Evolutionary conservation across 2,113 vertebrate species (phyloP).

Genomic region (Sapajus apella): DNA sequence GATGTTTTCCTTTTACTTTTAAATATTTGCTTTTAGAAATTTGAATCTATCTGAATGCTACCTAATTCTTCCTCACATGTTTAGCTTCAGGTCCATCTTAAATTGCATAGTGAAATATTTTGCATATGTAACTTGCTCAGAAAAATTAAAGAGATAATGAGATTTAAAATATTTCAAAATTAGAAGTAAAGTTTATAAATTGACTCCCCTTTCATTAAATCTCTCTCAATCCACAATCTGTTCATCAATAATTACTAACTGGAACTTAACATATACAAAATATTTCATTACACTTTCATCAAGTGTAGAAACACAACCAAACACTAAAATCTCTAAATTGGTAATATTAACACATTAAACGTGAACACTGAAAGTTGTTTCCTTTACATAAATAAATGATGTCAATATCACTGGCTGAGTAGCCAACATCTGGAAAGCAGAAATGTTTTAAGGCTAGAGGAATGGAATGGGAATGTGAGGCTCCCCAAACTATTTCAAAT

Average conservation of each 20-base stretch:
- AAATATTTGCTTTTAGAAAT: slow-evolving; percentile 17
- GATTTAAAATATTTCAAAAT: background rate
- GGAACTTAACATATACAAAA: background rate
- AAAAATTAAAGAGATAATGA: background rate
- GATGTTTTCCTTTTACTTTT: slow-evolving; percentile 31
- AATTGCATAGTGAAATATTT: background rate
- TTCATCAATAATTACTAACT: background rate
- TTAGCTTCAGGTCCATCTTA: background rate
- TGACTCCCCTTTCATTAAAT: slow-evolving; percentile 11
- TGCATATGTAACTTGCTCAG: background rate
- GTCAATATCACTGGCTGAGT: background rate
- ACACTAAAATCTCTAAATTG: background rate
- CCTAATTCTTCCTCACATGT: background rate
- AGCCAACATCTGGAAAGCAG: background rate
- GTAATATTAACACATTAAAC: background rate
- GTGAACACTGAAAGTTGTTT: background rate
- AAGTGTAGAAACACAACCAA: background rate
- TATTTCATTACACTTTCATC: background rate
- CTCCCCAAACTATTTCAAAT: background rate
- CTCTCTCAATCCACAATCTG: background rate
- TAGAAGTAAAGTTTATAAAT: background rate
- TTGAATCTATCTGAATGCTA: background rate
- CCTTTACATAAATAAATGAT: background rate
- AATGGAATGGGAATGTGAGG: background rate
- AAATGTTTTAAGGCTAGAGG: background rate